phyloP scores from a whole-genome alignment of 2,888 invertebrate species.

The Diplazon laetatorius region DNA sequence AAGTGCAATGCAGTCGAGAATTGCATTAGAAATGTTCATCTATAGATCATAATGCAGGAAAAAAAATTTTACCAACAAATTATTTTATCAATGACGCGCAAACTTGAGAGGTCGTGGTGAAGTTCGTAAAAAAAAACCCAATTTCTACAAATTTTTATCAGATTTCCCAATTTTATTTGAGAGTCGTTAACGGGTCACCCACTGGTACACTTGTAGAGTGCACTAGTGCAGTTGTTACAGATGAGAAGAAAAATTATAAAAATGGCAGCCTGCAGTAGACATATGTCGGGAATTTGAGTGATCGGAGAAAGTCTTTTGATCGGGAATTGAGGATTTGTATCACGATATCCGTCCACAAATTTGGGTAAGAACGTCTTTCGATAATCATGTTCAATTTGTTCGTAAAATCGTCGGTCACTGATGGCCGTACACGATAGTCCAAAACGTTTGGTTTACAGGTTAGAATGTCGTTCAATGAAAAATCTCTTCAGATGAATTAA shows the following conservation, averaged over 20 bases:
- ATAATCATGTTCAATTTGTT: neutral
- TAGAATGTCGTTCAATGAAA: conserved; percentile 29
- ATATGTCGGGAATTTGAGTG: conserved; percentile 56
- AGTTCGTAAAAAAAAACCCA: too few relatives aligned
- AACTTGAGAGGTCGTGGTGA: too few relatives aligned
- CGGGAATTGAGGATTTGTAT: conserved; percentile 1
- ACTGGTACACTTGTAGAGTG: neutral
- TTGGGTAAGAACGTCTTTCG: conserved; percentile 29
- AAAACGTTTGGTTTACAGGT: conserved; percentile 37
- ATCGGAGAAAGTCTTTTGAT: conserved; percentile 16
- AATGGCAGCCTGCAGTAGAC: conserved; percentile 61
- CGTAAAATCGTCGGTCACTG: neutral
- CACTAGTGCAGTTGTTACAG: neutral
- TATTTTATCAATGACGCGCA: too few relatives aligned
- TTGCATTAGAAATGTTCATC: neutral
- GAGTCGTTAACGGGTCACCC: conserved; percentile 21
- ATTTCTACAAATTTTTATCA: too few relatives aligned
- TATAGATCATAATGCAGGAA: neutral
- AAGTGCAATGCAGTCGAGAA: neutral
- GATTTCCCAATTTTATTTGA: neutral
- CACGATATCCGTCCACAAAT: neutral
- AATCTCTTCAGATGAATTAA: conserved; percentile 1
- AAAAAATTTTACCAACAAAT: neutral
- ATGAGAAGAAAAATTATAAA: conserved; percentile 41
- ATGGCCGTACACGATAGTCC: neutral